phyloP scores from a whole-genome alignment of 1,140 invertebrate genomes.

The Adoxophyes honmai region DNA sequence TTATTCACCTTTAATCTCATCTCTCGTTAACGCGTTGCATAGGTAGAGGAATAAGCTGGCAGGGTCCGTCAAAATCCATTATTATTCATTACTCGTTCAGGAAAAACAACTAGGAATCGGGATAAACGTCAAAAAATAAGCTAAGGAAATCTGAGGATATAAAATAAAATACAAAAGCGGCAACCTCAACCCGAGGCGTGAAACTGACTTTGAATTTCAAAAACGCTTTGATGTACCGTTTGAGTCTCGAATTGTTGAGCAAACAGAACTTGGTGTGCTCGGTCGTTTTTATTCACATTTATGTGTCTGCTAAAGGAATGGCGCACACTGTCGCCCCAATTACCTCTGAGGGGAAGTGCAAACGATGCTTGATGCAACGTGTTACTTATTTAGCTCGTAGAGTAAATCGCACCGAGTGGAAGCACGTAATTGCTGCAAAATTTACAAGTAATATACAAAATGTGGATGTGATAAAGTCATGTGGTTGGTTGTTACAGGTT shows the following conservation, averaged over 20 bases:
- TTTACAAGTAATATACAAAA: too few relatives aligned
- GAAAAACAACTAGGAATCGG: too few relatives aligned
- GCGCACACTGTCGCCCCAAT: background rate
- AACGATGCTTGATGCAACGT: background rate
- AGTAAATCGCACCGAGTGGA: background rate
- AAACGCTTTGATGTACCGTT: slow-evolving; percentile 40
- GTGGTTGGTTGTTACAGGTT: too few relatives aligned
- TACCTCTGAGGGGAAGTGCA: background rate
- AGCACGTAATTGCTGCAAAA: background rate
- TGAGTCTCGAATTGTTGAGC: slow-evolving; percentile 30
- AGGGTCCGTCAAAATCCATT: background rate
- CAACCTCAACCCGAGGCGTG: slow-evolving; percentile 26
- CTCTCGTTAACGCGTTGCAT: slow-evolving; percentile 1
- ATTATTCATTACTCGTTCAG: background rate
- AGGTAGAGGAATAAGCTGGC: background rate
- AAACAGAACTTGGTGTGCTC: slow-evolving; percentile 8
- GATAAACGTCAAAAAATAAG: too few relatives aligned
- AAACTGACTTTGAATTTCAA: slow-evolving; percentile 41
- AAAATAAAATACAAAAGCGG: slow-evolving; percentile 28
- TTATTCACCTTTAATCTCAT: slow-evolving; percentile 1
- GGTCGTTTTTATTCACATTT: background rate
- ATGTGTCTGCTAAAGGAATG: background rate
- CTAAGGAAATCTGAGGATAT: background rate
- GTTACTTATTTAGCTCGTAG: background rate
- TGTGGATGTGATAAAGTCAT: too few relatives aligned